Conservation (phyloP, 1,140 invertebrate genomes). For the Hycleus phaleratus region DNA sequence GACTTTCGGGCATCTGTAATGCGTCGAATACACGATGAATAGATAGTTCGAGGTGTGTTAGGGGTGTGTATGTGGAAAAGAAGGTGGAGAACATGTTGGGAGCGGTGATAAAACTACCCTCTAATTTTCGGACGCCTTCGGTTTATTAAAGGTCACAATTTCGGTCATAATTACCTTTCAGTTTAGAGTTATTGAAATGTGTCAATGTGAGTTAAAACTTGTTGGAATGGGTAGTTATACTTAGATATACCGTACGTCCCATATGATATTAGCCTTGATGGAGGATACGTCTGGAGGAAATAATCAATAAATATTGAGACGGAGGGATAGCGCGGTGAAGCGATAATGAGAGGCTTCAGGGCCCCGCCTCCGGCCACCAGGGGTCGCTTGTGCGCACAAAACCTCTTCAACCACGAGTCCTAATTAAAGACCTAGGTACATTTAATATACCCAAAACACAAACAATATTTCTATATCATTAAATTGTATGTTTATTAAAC, state of each 20-base stretch:
- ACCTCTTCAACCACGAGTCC: conserved; percentile 11
- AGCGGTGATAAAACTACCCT: background rate
- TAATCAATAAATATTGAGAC: conserved; percentile 39
- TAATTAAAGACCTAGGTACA: conserved; percentile 28
- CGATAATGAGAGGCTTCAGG: conserved; percentile 36
- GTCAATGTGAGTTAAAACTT: too few relatives aligned
- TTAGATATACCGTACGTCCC: too few relatives aligned
- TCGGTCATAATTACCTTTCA: too few relatives aligned
- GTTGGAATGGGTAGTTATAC: too few relatives aligned
- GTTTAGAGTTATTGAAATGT: too few relatives aligned
- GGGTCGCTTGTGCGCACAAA: conserved; percentile 21
- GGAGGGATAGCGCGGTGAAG: conserved; percentile 32
- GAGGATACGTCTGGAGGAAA: conserved; percentile 19
- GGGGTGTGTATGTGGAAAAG: background rate
- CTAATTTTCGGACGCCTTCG: background rate
- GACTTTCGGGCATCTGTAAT: conserved; percentile 13
- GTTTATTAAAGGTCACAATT: too few relatives aligned
- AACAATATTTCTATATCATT: background rate
- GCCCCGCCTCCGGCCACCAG: conserved; percentile 26
- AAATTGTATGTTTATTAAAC: background rate
- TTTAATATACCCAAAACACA: background rate
- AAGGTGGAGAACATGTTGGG: conserved; percentile 5
- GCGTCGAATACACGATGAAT: background rate
- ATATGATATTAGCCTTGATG: too few relatives aligned
- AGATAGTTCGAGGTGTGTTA: too few relatives aligned